Conservation (phyloP, 2,888 invertebrate genomes). For the Agapetus fuscipes region DNA sequence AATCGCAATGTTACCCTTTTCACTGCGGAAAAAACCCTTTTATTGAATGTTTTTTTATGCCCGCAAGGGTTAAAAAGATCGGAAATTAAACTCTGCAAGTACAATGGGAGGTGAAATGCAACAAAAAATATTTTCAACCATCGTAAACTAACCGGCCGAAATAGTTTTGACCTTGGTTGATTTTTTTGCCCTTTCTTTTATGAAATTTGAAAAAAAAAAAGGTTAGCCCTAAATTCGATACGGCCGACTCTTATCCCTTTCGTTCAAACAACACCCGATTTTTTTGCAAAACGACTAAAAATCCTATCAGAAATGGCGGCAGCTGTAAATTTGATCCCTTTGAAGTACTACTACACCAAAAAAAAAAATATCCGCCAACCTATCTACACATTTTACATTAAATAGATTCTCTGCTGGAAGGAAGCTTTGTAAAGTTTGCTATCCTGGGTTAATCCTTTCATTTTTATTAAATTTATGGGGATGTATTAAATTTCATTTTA, state of each 20-base stretch:
- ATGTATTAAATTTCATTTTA: slow-evolving; percentile 10
- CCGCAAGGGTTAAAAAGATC: too few relatives aligned
- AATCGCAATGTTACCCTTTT: too few relatives aligned
- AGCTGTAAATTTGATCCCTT: slow-evolving; percentile 13
- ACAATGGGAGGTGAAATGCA: slow-evolving; percentile 4
- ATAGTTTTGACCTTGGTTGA: slow-evolving; percentile 18
- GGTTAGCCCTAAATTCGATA: slow-evolving; percentile 18
- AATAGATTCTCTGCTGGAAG: too few relatives aligned
- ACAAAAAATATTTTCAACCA: slow-evolving; percentile 13
- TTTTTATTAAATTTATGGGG: slow-evolving; percentile 11
- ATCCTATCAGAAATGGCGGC: slow-evolving; percentile 6
- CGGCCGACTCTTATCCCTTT: slow-evolving; percentile 21
- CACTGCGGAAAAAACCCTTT: too few relatives aligned
- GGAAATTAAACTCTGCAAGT: slow-evolving; percentile 12
- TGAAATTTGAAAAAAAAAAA: slow-evolving; percentile 11
- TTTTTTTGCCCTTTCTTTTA: slow-evolving; percentile 9
- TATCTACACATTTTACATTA: too few relatives aligned
- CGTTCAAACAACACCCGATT: slow-evolving; percentile 9
- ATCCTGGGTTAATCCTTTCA: slow-evolving; percentile 17
- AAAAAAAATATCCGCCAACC: too few relatives aligned
- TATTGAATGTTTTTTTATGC: too few relatives aligned
- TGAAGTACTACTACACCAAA: too few relatives aligned
- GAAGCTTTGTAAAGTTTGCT: too few relatives aligned
- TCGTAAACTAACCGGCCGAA: slow-evolving; percentile 9
- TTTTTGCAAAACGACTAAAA: slow-evolving; percentile 2